Percentiles rank a stretch among this genome's conserved stretches.
These are phyloP conservation scores for Dynastes grantii DNA, from an alignment of 2,888 invertebrate species.

Conservation along the genomic window DNA sequence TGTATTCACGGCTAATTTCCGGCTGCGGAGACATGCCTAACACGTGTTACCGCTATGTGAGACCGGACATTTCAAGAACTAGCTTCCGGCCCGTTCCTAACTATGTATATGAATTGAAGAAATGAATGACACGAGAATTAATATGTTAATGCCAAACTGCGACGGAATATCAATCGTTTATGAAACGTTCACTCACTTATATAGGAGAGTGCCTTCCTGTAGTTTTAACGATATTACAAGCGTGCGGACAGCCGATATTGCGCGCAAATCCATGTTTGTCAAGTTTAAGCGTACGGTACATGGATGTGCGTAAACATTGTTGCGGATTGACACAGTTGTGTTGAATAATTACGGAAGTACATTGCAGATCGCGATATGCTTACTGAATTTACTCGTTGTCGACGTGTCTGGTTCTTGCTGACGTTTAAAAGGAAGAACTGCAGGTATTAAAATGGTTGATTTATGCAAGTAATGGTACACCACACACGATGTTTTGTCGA, in stretches of 20 bases:
- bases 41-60: constrained; percentile 59
- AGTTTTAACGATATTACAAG: constrained; percentile 2
- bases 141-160: constrained; percentile 35
- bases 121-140: constrained; percentile 39
- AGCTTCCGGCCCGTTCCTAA: constrained; percentile 50
- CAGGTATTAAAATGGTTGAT: neutral
- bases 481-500: neutral
- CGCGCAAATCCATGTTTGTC: constrained; percentile 15
- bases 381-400: neutral
- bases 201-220: constrained; percentile 17
- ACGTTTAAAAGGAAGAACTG: neutral
- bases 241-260: neutral
- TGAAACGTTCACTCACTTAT: neutral
- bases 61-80: constrained; percentile 53
- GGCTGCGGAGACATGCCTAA: constrained; percentile 59
- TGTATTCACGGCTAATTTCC: constrained; percentile 61
- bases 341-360: constrained; percentile 4
- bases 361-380: neutral
- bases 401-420: neutral
- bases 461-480: neutral
- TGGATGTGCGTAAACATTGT: neutral
- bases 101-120: constrained; percentile 24
- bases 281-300: constrained; percentile 4
- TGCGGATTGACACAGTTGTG: constrained; percentile 2
- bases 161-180: constrained; percentile 23